These are phyloP conservation scores for Ophthalmolycus amberensis DNA, from an alignment of 2,113 vertebrate genomes.

Conservation along the genomic window DNA sequence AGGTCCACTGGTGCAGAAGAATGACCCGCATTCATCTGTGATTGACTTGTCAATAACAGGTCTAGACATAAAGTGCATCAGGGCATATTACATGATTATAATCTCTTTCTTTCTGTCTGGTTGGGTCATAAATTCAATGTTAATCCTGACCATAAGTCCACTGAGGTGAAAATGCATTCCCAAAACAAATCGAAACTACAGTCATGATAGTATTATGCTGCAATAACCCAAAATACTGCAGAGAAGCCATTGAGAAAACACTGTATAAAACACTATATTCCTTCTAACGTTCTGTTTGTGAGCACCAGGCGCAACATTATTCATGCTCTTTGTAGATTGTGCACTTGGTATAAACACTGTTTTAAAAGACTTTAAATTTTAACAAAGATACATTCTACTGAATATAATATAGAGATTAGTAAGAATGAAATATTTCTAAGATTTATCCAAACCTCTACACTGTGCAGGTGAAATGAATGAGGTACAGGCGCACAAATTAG, in stretches of 20 bases:
- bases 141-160: not conserved
- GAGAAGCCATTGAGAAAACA: conserved; percentile 16
- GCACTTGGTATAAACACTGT: conserved; percentile 6
- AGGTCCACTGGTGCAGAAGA: conserved; percentile 58
- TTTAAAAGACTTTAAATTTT: conserved; percentile 22
- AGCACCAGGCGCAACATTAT: conserved; percentile 6
- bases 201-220: conserved; percentile 20
- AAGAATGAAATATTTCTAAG: not conserved
- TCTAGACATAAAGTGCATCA: conserved; percentile 32
- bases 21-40: conserved; percentile 56
- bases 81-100: conserved; percentile 9
- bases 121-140: conserved; percentile 4
- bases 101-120: not conserved
- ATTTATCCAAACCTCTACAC: not conserved
- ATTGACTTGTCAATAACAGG: conserved; percentile 49
- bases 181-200: not conserved
- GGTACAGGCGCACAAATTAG: not conserved
- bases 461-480: not conserved
- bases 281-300: not conserved
- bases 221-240: conserved; percentile 22
- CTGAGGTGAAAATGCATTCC: not conserved
- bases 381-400: conserved; percentile 1
- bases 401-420: not conserved
- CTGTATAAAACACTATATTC: conserved; percentile 1
- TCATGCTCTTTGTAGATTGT: conserved; percentile 37